Conservation (phyloP, 2,888 invertebrate genomes). For the Gymnosoma rotundatum region DNA sequence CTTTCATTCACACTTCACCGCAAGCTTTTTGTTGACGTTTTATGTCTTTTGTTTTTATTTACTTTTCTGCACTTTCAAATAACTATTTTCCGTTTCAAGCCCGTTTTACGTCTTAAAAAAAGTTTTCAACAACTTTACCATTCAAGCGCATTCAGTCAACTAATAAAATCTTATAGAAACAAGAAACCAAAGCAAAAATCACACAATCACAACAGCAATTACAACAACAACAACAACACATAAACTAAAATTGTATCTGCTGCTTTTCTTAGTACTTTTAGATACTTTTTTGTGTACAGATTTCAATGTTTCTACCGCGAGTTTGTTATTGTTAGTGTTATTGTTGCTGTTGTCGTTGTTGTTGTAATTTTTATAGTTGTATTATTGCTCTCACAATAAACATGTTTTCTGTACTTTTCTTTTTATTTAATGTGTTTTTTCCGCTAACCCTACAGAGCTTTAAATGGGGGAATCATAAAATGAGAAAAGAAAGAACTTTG, state of each 20-base stretch:
- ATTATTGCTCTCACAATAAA: conserved; percentile 6
- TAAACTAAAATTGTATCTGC: conserved; percentile 45
- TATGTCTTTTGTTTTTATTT: conserved; percentile 7
- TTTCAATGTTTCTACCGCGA: background rate
- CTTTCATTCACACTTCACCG: conserved; percentile 10
- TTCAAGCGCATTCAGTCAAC: conserved; percentile 68
- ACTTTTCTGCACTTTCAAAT: background rate
- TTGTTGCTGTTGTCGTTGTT: conserved; percentile 30
- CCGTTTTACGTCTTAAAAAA: conserved; percentile 29
- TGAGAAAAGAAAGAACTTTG: too few species aligned
- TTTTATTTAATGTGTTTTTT: background rate
- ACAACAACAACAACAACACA: conserved; percentile 12
- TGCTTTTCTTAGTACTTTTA: conserved; percentile 34
- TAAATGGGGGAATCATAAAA: conserved; percentile 8
- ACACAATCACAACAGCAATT: conserved; percentile 35
- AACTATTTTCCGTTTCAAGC: conserved; percentile 13
- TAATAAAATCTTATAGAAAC: conserved; percentile 51
- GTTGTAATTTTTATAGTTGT: conserved; percentile 15
- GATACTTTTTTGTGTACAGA: conserved; percentile 32
- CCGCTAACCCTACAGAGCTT: background rate
- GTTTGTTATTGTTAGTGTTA: conserved; percentile 11
- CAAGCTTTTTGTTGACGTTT: conserved; percentile 4
- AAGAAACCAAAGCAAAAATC: conserved; percentile 15
- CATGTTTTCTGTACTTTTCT: background rate
- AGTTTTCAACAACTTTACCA: conserved; percentile 57